phyloP scores from a whole-genome alignment of 2,888 invertebrate species.

The Agrochola litura region DNA sequence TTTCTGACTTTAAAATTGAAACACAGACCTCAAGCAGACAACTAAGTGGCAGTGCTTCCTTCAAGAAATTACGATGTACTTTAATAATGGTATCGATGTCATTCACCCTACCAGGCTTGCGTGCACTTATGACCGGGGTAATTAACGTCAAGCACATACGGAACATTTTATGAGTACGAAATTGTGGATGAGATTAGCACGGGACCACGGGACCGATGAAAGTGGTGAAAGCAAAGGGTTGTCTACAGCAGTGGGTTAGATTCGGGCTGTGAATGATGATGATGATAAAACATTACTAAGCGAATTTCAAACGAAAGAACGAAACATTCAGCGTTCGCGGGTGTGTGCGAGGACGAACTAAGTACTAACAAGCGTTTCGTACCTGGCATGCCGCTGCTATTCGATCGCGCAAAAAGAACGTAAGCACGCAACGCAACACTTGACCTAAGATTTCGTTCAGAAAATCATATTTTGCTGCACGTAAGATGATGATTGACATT shows the following conservation, averaged over 20 bases:
- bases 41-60: neutral
- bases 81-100: neutral
- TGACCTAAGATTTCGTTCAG: neutral
- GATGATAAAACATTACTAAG: constrained; percentile 13
- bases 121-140: neutral
- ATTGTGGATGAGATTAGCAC: constrained; percentile 31
- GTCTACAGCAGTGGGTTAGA: constrained; percentile 28
- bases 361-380: constrained; percentile 1
- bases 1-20: neutral
- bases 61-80: neutral
- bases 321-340: neutral
- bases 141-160: neutral
- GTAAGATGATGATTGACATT: constrained; percentile 12
- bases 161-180: constrained; percentile 11
- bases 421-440: constrained; percentile 4
- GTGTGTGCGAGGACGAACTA: neutral
- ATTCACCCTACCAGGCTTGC: constrained; percentile 4
- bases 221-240: constrained; percentile 23
- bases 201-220: constrained; percentile 13
- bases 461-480: neutral
- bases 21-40: neutral
- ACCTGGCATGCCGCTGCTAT: neutral
- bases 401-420: constrained; percentile 9
- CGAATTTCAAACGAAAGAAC: neutral
- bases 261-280: constrained; percentile 48